phyloP scores from a whole-genome alignment of 1,140 invertebrate species.

The Agrypnia vestita region DNA sequence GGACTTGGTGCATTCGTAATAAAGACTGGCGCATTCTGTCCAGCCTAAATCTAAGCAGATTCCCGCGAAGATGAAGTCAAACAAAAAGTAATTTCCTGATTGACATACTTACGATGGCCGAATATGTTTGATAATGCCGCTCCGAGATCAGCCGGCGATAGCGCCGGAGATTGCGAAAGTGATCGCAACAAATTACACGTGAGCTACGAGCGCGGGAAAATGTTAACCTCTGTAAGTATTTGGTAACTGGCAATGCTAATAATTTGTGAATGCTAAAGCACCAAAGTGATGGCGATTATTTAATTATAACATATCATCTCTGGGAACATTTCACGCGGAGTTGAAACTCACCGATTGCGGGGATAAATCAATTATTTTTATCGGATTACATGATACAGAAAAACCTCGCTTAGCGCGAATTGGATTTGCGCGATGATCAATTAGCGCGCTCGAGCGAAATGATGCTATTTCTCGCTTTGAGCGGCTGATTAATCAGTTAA shows the following conservation, averaged over 20 bases:
- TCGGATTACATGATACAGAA: too few relatives aligned
- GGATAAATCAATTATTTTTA: too few relatives aligned
- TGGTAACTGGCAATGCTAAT: not conserved
- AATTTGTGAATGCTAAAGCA: not conserved
- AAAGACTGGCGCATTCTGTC: too few relatives aligned
- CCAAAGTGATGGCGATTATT: slow-evolving; percentile 5
- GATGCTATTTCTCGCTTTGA: too few relatives aligned
- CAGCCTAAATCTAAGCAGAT: too few relatives aligned
- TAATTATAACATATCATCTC: not conserved
- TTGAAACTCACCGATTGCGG: not conserved
- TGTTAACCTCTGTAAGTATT: slow-evolving; percentile 24
- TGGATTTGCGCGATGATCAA: too few relatives aligned
- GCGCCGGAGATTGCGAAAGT: not conserved
- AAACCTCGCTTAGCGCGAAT: too few relatives aligned
- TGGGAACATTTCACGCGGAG: not conserved
- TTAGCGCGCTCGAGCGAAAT: too few relatives aligned
- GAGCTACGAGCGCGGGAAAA: slow-evolving; percentile 1
- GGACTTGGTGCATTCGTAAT: too few relatives aligned
- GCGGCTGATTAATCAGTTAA: too few relatives aligned
- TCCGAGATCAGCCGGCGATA: too few relatives aligned
- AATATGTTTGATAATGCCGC: not conserved
- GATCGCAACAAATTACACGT: not conserved
- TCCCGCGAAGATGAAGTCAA: not conserved
- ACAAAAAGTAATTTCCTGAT: not conserved
- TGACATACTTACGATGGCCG: slow-evolving; percentile 2